These are phyloP conservation scores for Periparus ater DNA, from an alignment of 2,797 vertebrate genomes.

Conservation along the genomic window DNA sequence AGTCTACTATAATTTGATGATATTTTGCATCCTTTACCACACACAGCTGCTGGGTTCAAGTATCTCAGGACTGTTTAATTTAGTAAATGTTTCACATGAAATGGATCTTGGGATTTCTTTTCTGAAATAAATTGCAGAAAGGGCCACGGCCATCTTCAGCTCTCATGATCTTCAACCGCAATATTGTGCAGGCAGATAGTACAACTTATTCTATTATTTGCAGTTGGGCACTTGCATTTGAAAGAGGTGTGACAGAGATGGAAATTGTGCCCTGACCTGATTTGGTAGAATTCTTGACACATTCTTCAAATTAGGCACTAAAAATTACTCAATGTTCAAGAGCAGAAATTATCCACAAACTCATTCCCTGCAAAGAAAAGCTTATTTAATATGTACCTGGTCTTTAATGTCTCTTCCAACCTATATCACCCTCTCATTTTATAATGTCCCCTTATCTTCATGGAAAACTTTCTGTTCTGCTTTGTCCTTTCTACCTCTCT, in stretches of 20 bases:
- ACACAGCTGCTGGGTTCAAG: background rate
- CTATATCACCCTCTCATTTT: background rate
- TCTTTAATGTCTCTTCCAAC: background rate
- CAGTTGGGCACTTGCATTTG: background rate
- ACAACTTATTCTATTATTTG: background rate
- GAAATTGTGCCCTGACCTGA: background rate
- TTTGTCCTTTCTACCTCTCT: background rate
- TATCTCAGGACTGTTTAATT: background rate
- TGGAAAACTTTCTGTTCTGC: background rate
- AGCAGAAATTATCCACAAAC: background rate
- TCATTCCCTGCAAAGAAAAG: background rate
- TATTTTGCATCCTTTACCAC: background rate
- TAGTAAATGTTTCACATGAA: background rate
- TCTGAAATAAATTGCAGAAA: background rate
- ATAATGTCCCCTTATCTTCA: background rate
- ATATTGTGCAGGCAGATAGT: background rate
- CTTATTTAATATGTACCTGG: background rate
- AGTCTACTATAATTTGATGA: background rate
- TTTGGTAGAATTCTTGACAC: background rate
- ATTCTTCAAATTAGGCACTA: background rate
- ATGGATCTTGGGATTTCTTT: background rate
- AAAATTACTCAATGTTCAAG: background rate
- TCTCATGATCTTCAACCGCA: background rate
- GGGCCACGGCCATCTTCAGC: accelerated
- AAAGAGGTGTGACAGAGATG: background rate